Percentiles rank a stretch among this genome's conserved stretches.
These are phyloP conservation scores for Macrotus californicus DNA, from an alignment of 2,113 vertebrate genomes.

Conservation along the genomic window DNA sequence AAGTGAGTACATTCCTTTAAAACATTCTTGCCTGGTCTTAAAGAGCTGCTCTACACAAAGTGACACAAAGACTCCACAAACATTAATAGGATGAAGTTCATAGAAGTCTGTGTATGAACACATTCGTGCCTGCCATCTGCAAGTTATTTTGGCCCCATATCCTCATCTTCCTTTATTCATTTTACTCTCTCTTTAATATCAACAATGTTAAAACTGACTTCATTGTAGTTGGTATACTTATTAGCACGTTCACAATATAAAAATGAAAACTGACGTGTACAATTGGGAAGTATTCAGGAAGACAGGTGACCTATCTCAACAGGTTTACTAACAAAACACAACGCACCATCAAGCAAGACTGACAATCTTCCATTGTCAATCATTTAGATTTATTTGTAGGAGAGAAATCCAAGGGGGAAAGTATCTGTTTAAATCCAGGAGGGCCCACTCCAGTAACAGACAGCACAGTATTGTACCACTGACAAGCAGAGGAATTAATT, in stretches of 20 bases:
- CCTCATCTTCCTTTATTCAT: conserved; percentile 39
- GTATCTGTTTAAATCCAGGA: background rate
- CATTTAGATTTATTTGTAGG: conserved; percentile 18
- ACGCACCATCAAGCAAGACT: conserved; percentile 11
- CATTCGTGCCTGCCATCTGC: conserved; percentile 37
- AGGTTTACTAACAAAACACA: conserved; percentile 22
- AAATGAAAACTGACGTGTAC: conserved; percentile 71
- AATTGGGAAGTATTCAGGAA: conserved; percentile 58
- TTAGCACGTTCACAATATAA: conserved; percentile 50
- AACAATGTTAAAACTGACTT: conserved; percentile 29
- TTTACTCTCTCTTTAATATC: background rate
- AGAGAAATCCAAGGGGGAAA: background rate
- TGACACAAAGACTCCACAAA: background rate
- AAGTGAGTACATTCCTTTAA: conserved; percentile 52
- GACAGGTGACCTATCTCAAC: conserved; percentile 27
- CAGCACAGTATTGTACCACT: background rate
- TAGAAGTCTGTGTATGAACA: conserved; percentile 20
- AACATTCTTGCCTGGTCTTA: conserved; percentile 47
- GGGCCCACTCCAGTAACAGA: background rate
- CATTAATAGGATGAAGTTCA: conserved; percentile 38
- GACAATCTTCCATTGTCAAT: background rate
- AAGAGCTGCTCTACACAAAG: conserved; percentile 60
- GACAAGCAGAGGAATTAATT: background rate
- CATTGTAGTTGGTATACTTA: conserved; percentile 35
- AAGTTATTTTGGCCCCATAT: conserved; percentile 61